These are phyloP conservation scores for Zoanthus sociatus DNA, from an alignment of 92 coral and sea anemone species.

Conservation along the genomic window DNA sequence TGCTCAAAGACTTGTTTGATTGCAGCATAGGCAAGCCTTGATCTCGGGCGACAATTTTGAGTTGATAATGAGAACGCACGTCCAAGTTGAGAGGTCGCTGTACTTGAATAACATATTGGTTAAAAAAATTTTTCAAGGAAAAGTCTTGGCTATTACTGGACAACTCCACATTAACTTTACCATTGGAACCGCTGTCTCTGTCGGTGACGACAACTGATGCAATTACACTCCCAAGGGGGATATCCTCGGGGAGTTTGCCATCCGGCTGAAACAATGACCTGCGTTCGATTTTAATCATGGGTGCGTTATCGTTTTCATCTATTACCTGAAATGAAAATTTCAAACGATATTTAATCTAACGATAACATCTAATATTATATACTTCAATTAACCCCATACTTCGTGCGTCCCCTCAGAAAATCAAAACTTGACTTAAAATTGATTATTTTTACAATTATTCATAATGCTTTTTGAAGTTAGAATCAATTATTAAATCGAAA, in stretches of 20 bases:
- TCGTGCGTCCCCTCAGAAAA: not conserved
- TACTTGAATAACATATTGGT: constrained; percentile 68
- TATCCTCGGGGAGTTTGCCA: constrained; percentile 84
- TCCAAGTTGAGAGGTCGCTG: constrained; percentile 73
- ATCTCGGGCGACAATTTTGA: constrained; percentile 83
- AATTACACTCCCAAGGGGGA: constrained; percentile 59
- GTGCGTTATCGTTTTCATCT: constrained; percentile 94
- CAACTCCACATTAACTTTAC: constrained; percentile 73
- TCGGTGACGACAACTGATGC: constrained; percentile 80
- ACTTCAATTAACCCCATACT: not conserved
- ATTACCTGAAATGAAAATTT: constrained; percentile 61
- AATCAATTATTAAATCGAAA: not conserved
- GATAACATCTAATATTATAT: constrained; percentile 24
- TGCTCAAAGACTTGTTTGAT: constrained; percentile 43
- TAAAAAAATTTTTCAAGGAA: constrained; percentile 61
- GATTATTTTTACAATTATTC: not conserved
- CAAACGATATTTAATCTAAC: not conserved
- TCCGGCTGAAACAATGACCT: constrained; percentile 46
- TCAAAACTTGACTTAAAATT: not conserved
- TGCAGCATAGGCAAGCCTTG: constrained; percentile 72
- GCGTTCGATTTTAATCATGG: constrained; percentile 62
- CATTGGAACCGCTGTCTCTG: constrained; percentile 79
- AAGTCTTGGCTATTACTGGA: constrained; percentile 72
- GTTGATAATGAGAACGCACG: constrained; percentile 64
- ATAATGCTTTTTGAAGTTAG: not conserved